Conservation (phyloP, 1,140 invertebrate species). For the Rhysida immarginata region DNA sequence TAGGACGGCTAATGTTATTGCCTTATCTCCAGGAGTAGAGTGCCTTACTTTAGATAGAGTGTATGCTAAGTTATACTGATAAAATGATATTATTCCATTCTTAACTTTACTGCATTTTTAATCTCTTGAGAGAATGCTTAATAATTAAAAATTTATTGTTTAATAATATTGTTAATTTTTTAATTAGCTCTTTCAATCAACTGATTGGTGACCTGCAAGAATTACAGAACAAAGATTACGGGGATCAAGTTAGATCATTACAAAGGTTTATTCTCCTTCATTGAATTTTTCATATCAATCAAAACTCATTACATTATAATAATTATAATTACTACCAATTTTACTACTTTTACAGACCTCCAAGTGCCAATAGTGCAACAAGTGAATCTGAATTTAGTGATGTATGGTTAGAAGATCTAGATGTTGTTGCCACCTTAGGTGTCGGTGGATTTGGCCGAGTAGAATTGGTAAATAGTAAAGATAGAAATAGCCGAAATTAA, state of each 20-base stretch:
- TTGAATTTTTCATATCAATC: too few relatives aligned
- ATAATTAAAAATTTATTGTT: neutral
- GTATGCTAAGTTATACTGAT: too few relatives aligned
- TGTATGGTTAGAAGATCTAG: slow-evolving; percentile 69
- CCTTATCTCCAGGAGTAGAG: slow-evolving; percentile 84
- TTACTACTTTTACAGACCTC: neutral
- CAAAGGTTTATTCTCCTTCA: too few relatives aligned
- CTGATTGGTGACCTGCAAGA: slow-evolving; percentile 70
- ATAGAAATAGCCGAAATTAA: too few relatives aligned
- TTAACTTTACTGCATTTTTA: neutral
- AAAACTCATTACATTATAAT: too few relatives aligned
- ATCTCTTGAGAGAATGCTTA: too few relatives aligned
- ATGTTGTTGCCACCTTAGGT: slow-evolving; percentile 77
- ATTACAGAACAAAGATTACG: slow-evolving; percentile 73
- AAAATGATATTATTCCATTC: too few relatives aligned
- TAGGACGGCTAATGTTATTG: slow-evolving; percentile 94
- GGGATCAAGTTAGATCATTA: neutral
- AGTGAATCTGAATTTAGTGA: slow-evolving; percentile 59
- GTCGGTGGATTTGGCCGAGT: slow-evolving; percentile 96
- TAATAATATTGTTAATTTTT: too few relatives aligned
- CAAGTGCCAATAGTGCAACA: neutral
- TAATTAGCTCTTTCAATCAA: slow-evolving; percentile 69
- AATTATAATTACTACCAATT: too few relatives aligned
- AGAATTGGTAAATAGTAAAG: slow-evolving; percentile 65
- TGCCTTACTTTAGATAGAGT: slow-evolving; percentile 95